Percentiles rank a stretch among this genome's conserved stretches.
Evolutionary conservation across 2,797 vertebrate species (phyloP).

Genomic region (Lycodopsis pacificus): DNA sequence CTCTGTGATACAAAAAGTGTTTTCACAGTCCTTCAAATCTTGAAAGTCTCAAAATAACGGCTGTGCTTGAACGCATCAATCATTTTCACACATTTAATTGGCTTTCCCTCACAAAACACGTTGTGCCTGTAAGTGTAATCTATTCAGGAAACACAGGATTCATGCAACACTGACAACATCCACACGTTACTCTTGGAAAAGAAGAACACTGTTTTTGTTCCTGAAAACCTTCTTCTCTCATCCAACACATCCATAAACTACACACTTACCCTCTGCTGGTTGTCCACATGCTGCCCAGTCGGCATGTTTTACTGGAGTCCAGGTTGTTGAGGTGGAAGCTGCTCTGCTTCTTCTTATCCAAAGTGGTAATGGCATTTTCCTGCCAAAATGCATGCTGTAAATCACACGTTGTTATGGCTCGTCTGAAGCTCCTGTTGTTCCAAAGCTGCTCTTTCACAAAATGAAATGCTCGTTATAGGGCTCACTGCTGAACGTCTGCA

Average conservation of each 20-base stretch:
- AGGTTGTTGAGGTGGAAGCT: constrained; percentile 44
- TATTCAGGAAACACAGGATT: constrained; percentile 24
- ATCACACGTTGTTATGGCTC: constrained; percentile 64
- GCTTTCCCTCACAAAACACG: background rate
- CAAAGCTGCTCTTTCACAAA: constrained; percentile 46
- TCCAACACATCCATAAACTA: constrained; percentile 51
- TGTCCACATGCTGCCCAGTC: constrained; percentile 29
- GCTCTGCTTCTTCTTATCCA: constrained; percentile 64
- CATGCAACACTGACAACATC: constrained; percentile 5
- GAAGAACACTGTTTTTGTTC: background rate
- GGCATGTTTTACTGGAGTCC: constrained; percentile 39
- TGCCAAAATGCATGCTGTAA: constrained; percentile 81
- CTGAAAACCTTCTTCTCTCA: constrained; percentile 31
- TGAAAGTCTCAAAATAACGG: background rate
- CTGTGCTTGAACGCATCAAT: constrained; percentile 7
- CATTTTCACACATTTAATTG: background rate
- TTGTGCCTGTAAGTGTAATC: background rate
- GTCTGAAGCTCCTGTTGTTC: constrained; percentile 69
- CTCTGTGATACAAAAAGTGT: background rate
- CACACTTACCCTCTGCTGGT: constrained; percentile 23
- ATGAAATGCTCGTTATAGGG: constrained; percentile 62
- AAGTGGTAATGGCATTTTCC: constrained; percentile 79
- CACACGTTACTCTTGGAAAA: constrained; percentile 17
- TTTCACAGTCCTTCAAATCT: background rate
- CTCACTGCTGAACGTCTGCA: constrained; percentile 55